Evolutionary conservation across 2,888 invertebrate species (phyloP), one percentile per base, ranked within the genome.

Genomic region (Meliscaeva auricollis): DNA sequence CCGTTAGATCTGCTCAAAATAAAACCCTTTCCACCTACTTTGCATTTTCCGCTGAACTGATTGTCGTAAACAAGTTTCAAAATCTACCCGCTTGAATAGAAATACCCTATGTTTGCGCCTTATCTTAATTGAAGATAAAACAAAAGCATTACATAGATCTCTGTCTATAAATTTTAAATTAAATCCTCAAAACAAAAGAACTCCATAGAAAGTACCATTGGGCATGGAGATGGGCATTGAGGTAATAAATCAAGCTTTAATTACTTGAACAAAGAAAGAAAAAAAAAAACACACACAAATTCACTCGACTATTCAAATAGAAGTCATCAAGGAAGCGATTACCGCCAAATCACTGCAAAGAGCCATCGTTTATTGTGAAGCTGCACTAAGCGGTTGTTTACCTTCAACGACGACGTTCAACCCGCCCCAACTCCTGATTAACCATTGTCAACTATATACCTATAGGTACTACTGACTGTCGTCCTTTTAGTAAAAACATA

Each of bases 361-460:
- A 54, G 52, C 17, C 17, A 50, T 52, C 44, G 52, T 56, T 77
- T 17, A 50, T 66, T 46, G 22, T 50, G 50, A 66, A 74, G 30
- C 46, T 83, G 72, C 73, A 79, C 68, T 58, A 84, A 35, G 62
- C 64, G 68, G 52, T 85, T 76, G 80, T 79, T 75, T 75, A 60
- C 35, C 62, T 50, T 50, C 62, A 52, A 7, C n/a, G n/a, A n/a
- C n/a, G 6, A 0, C 6, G 35, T 32, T 1, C 30, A 13, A 22
- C 62, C 17, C 22, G n/a, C 38, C 8, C 13, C 41, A 68, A 72
- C 22, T 62, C 48, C 54, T 15, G 22, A 26, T 38, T 60, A 85
- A 76, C 80, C 48, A 76, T 85, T 85, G 85, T 85, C 73, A 32
- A 68, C 56, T 30, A 38, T 41, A 26, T 26, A n/a, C n/a, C 26